These are phyloP conservation scores for Abramis brama DNA, from an alignment of 2,113 vertebrate genomes.

Conservation along the genomic window DNA sequence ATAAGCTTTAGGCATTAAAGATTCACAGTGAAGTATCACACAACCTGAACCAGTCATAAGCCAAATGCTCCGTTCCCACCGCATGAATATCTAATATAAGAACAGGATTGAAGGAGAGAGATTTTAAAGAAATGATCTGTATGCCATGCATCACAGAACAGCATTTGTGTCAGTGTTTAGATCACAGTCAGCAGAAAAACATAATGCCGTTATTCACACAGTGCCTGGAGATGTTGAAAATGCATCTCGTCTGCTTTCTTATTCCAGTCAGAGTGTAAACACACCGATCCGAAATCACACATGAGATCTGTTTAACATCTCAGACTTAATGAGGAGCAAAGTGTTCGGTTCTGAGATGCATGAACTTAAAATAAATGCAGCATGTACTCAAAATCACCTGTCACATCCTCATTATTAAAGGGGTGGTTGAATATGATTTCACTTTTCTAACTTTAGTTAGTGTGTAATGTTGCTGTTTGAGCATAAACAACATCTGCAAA, in stretches of 20 bases:
- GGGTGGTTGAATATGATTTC: no score
- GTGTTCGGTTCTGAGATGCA: neutral
- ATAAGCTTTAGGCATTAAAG: slow-evolving; percentile 3
- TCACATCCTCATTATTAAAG: neutral
- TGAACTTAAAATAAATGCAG: neutral
- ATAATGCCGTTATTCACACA: slow-evolving; percentile 7
- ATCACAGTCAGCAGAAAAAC: slow-evolving; percentile 18
- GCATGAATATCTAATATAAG: neutral
- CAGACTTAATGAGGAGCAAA: neutral
- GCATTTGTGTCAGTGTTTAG: slow-evolving; percentile 22
- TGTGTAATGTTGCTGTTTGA: no score
- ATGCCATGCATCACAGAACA: neutral
- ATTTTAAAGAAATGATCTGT: neutral
- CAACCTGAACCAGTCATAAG: neutral
- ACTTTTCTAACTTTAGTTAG: no score
- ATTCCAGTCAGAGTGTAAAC: neutral
- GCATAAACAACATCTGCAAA: no score
- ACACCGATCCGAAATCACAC: neutral
- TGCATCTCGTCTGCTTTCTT: slow-evolving; percentile 10
- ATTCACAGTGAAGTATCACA: slow-evolving; percentile 1
- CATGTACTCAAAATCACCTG: neutral
- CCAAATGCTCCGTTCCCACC: slow-evolving; percentile 5
- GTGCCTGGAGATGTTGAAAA: slow-evolving; percentile 13
- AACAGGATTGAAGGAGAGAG: neutral
- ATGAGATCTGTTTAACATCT: neutral